Evolutionary conservation across 2,113 vertebrate species (phyloP), one percentile per base, ranked within the genome.

Genomic region (Notothenia rossii): DNA sequence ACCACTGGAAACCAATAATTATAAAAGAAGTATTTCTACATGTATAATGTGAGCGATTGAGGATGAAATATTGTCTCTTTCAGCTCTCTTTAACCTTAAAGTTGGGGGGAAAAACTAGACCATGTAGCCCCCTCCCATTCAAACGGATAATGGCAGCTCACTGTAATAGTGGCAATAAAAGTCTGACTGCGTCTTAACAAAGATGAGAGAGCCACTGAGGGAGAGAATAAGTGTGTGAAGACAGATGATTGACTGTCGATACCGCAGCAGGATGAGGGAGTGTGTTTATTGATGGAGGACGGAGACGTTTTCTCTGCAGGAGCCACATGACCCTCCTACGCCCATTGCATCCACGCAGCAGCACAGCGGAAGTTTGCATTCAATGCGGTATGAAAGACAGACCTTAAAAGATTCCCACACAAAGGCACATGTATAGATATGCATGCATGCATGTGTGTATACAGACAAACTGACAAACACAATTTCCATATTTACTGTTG

Each of bases 401-500:
- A 89, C 86, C 80, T 90, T 89, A 88, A 91, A 90, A 91, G 80
- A 88, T 87, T 58, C 77, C 67, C 46, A 79, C 87, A 93, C 87
- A 88, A 88, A 92, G 70, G 74, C 70, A 59, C 64, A 81, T 73
- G 72, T 83, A 83, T 81, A 77, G 89, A 88, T 88, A 89, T 83
- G 84, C 77, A 83, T 74, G 72, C 75, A 60, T 81, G 56, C 49
- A 50, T 89, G 58, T 85, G 64, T 86, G 75, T 79, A 55, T 68
- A 96, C 91, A 95, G 90, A 96, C 92, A 96, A 92, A 96, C 94
- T 94, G 95, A 95, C 95, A 96, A 95, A 97, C 88, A 96, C 95
- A 94, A 98, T 98, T 98, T 98, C 96, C 96, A 97, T 98, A 97
- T 96, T 97, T 96, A 96, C 96, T 91, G 96, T 96, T 87, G 82